Conservation (phyloP, 2,113 vertebrate species). For the Crypturellus undulatus region DNA sequence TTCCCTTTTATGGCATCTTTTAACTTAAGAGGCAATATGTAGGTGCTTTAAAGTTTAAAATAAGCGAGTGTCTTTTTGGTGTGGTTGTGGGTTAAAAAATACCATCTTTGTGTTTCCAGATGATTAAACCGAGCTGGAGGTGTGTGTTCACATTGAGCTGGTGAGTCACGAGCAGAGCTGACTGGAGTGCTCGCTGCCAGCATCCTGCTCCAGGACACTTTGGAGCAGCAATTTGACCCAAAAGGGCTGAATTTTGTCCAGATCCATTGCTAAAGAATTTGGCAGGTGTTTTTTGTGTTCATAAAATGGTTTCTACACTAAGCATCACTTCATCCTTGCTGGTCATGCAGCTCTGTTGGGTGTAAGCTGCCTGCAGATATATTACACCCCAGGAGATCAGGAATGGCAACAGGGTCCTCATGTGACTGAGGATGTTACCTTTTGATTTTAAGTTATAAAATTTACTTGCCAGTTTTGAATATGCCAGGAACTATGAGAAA, state of each 20-base stretch:
- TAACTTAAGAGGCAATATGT: background rate
- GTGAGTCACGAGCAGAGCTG: background rate
- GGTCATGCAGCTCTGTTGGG: too few species aligned
- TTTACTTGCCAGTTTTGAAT: background rate
- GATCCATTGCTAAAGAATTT: background rate
- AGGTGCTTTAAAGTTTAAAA: conserved; percentile 20
- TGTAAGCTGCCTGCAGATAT: background rate
- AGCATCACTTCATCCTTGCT: background rate
- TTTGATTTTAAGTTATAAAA: background rate
- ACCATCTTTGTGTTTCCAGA: background rate
- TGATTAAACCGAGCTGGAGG: background rate
- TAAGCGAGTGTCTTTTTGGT: background rate
- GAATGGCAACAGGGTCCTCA: background rate
- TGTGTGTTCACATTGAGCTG: background rate
- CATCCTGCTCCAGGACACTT: accelerated
- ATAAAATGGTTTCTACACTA: background rate
- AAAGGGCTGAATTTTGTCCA: background rate
- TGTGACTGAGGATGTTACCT: background rate
- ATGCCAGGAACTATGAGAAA: background rate
- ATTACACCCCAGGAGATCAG: background rate
- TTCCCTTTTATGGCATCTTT: conserved; percentile 1
- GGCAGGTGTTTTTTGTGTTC: background rate
- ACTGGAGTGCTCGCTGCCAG: background rate
- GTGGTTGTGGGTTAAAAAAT: background rate
- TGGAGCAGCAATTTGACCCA: background rate